A percentile compares a stretch with the other conserved stretches of the same genome.
These are phyloP conservation scores for Pentalonia nigronervosa DNA, from an alignment of 1,140 invertebrate species.

Conservation along the genomic window DNA sequence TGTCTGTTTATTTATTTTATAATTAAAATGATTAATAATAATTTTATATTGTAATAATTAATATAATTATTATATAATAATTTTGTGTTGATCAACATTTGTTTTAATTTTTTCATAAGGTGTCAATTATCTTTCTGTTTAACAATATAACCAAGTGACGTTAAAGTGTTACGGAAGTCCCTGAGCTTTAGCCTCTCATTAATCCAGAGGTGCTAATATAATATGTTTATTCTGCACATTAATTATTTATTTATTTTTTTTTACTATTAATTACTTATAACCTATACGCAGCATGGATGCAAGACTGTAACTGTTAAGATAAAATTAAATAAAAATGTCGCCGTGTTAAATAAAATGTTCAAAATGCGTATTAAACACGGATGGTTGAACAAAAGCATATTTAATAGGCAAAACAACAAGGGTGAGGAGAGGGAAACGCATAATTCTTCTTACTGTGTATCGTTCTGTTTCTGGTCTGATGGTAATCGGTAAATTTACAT, in stretches of 20 bases:
- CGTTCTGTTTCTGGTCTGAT: background rate
- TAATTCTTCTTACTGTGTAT: background rate
- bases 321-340: background rate
- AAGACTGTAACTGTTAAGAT: background rate
- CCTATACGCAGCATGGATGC: background rate
- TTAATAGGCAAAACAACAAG: background rate
- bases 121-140: background rate
- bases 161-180: background rate
- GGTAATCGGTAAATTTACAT: background rate
- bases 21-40: background rate
- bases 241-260: background rate
- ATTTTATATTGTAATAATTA: background rate
- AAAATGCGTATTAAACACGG: background rate
- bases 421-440: background rate
- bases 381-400: background rate
- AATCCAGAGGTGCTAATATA: background rate
- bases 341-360: background rate
- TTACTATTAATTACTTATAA: background rate
- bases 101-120: background rate
- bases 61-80: no score
- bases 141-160: background rate
- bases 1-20: no score
- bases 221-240: background rate
- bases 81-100: background rate
- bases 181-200: background rate